Base-by-base conservation (phyloP, 2,888 invertebrate genomes). In the Chelonus formosanus region DNA sequence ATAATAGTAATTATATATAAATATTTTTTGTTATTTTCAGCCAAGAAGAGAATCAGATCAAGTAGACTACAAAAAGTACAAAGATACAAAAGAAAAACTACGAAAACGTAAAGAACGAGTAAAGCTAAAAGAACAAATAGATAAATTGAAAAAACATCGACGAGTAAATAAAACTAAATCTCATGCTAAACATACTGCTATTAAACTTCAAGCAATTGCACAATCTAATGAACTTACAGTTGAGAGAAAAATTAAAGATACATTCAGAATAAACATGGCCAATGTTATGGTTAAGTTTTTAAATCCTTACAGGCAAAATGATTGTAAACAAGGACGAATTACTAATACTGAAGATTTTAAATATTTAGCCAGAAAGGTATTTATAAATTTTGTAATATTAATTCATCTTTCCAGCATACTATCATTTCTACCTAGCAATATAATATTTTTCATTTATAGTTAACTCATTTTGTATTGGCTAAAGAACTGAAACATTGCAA, bases 401-500 rank as follows among this genome's bases (percentile, higher is more conserved):
- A 20, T 20, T 20, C 20, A 20, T 20, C 20, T 20, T 20, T 20
- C 2, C 20, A 2, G 20, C 20, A 1, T 20, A 20, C 2, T 20
- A 20, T 55, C 36, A 44, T 63, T 40, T 40, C 36, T 20, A 36
- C n/a, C 43, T 53, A 35, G 50, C 3, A 5, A 58, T 50, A 5
- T 0, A 20, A 62, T 32, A 4, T 20, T 63, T 55, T 36, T 58
- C 40, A 32, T 66, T 86, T 87, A 61, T 87, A 97, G 97, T 85
- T 98, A 68, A 97, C 97, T 0, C 96, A 97, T 86, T 95, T 96
- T 84, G 95, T 98, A 67, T 92, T 97, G 91, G 89, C 95, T 67
- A 98, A 98, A 85, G 97, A 98, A 85, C 84, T 97, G 82, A 96
- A 96, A 82, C 95, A 97, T 83, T 94, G 96, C 79, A 91, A 92